Conservation (phyloP, 2,888 invertebrate species). For the Ellobium chinense region DNA sequence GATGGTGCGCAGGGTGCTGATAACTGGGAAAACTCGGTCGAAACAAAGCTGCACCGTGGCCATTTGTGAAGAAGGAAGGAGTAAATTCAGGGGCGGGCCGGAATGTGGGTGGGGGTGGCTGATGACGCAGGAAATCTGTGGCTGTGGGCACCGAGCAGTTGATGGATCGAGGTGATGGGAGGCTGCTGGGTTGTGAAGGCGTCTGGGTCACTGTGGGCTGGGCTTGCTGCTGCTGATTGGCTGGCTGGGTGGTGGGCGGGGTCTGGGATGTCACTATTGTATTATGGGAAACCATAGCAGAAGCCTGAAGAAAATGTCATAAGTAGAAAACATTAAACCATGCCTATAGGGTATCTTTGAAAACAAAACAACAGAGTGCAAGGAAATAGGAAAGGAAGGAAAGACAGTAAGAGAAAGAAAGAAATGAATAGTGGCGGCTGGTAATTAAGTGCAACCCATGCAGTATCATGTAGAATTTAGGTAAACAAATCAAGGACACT, state of each 20-base stretch:
- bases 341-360: background rate
- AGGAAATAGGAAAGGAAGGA: too few relatives aligned
- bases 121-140: constrained; percentile 71
- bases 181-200: constrained; percentile 46
- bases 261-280: constrained; percentile 31
- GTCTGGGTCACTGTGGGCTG: constrained; percentile 32
- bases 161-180: constrained; percentile 48
- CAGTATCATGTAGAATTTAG: too few relatives aligned
- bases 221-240: constrained; percentile 43
- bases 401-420: too few relatives aligned
- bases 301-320: constrained; percentile 1
- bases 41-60: constrained; percentile 73
- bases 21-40: constrained; percentile 73
- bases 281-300: constrained; percentile 43
- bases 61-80: constrained; percentile 76
- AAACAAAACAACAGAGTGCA: background rate
- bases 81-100: constrained; percentile 75
- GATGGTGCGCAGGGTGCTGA: constrained; percentile 75
- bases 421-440: too few relatives aligned
- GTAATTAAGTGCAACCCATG: too few relatives aligned
- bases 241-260: constrained; percentile 47
- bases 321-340: background rate
- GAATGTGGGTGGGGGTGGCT: constrained; percentile 69
- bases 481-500: too few relatives aligned
- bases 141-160: constrained; percentile 52